Conservation (phyloP, 2,888 invertebrate genomes). For the Drosophila pegasa region DNA sequence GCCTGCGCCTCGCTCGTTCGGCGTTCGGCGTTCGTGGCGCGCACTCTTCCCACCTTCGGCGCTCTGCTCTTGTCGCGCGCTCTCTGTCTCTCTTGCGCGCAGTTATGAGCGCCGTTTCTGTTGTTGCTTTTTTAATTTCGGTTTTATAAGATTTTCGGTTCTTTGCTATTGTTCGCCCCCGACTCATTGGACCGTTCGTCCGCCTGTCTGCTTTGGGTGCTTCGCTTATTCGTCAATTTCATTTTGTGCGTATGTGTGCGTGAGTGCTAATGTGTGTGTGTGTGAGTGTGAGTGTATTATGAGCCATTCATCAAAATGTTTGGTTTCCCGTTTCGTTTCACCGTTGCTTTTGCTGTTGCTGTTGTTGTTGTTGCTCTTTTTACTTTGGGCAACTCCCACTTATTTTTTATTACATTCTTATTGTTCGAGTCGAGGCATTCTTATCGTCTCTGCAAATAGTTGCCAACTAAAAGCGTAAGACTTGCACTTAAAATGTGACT, state of each 20-base stretch:
- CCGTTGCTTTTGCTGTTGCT: constrained; percentile 34
- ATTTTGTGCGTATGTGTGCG: constrained; percentile 30
- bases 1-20: constrained; percentile 49
- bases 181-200: constrained; percentile 16
- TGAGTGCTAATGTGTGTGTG: constrained; percentile 28
- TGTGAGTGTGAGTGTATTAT: constrained; percentile 71
- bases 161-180: constrained; percentile 60
- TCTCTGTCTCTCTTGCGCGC: constrained; percentile 52
- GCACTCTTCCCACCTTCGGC: constrained; percentile 32
- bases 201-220: constrained; percentile 60
- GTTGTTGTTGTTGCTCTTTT: constrained; percentile 35
- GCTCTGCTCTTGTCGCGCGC: no score
- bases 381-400: constrained; percentile 83
- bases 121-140: constrained; percentile 77
- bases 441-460: constrained; percentile 5
- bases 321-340: constrained; percentile 46
- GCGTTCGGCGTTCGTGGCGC: constrained; percentile 57
- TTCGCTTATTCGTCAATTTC: constrained; percentile 78
- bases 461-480: constrained; percentile 1
- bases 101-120: constrained; percentile 65
- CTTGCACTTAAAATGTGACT: constrained; percentile 23
- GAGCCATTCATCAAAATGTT: constrained; percentile 81
- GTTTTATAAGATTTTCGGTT: constrained; percentile 78
- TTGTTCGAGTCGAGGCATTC: constrained; percentile 8
- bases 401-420: constrained; percentile 54